Conservation (phyloP, 2,797 vertebrate genomes). For the Argyrosomus regius region DNA sequence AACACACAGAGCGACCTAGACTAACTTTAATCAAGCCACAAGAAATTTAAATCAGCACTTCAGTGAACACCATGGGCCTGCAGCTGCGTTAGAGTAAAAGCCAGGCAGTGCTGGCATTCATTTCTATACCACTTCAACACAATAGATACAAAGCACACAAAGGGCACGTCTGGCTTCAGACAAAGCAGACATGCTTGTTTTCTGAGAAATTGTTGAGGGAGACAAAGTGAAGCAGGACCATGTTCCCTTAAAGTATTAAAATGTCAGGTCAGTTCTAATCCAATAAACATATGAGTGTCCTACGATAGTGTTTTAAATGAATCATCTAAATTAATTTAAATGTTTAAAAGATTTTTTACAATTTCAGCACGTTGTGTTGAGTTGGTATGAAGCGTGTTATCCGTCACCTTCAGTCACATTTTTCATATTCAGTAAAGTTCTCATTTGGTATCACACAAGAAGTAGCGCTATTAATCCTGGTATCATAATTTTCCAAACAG, state of each 20-base stretch:
- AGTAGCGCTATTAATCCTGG: not conserved
- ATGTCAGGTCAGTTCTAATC: not conserved
- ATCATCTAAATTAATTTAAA: not conserved
- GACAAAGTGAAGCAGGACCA: conserved; percentile 10
- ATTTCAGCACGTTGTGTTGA: not conserved
- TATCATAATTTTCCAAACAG: not conserved
- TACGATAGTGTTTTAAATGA: not conserved
- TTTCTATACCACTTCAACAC: conserved; percentile 21
- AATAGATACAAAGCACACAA: conserved; percentile 33
- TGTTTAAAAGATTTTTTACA: not conserved
- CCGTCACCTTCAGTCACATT: conserved; percentile 4
- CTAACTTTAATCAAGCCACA: conserved; percentile 24
- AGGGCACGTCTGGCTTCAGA: conserved; percentile 35
- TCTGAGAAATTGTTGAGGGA: conserved; percentile 13
- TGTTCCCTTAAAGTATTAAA: conserved; percentile 11
- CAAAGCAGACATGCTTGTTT: conserved; percentile 39
- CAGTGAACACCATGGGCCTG: conserved; percentile 2
- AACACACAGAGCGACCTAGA: not conserved
- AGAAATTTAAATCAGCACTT: conserved; percentile 5
- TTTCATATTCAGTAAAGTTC: not conserved
- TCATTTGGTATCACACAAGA: not conserved
- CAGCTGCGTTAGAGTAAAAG: conserved; percentile 34
- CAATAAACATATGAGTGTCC: not conserved
- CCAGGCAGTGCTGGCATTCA: conserved; percentile 20
- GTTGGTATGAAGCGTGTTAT: not conserved